Evolutionary conservation across 2,888 invertebrate species (phyloP), one percentile per base, ranked within the genome.

Genomic region (Parthenolecanium corni): DNA sequence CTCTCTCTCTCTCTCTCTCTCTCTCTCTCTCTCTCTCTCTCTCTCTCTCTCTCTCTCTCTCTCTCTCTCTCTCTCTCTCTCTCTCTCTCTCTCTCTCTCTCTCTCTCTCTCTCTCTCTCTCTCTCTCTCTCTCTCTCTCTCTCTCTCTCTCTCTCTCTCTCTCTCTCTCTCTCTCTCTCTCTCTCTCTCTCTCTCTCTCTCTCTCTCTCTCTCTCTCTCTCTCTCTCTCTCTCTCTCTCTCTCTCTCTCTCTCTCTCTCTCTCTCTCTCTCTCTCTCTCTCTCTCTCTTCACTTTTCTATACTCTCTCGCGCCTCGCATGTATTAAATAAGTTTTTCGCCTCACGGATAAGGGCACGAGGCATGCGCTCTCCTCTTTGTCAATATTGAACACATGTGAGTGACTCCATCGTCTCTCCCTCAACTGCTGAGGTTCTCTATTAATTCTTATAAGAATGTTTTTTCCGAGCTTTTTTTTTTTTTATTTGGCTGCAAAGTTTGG

Each of bases 301-400:
- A 49, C 51, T 61, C 51, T 61, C 51, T 61, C 38, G 61, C 38
- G 61, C 61, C 31, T 61, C 51, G 61, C 61, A 61, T 51, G 51
- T 61, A 51, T 61, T 51, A 61, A 61, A 51, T 61, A 61, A 61
- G 61, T 61, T 61, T 61, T 61, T 51, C 61, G 49, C 61, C 51
- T 61, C 14, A 49, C 49, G 61, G 61, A 40, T 61, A 51, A 61
- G 61, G 61, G 61, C 61, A 61, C 51, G 61, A 49, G 51, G 61
- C 61, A 61, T 61, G 61, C 61, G 61, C 61, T 61, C 38, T 49
- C 16, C 38, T 49, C 31, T 51, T 61, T 47, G 61, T 61, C 61
- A 61, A 61, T 61, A 61, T 61, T 61, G 61, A 61, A 61, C 61
- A 61, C 51, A 61, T 61, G 61, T 61, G 61, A 61, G 61, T 51